Evolutionary conservation across 1,140 invertebrate genomes (phyloP), one percentile per base, ranked within the genome.

Genomic region (Drosophila tropicalis): DNA sequence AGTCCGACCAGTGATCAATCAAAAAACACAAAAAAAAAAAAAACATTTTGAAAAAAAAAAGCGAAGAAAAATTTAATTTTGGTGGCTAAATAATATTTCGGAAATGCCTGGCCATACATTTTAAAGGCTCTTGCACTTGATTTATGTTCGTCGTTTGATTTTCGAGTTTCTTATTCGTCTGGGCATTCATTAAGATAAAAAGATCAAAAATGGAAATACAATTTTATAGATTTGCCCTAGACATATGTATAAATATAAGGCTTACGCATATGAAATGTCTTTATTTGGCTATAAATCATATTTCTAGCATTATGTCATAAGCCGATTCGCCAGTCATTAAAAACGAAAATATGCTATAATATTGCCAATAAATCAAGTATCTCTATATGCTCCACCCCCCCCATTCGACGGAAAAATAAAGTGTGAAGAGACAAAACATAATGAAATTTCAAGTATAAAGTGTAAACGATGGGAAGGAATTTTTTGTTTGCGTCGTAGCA

Each of bases 261-360:
- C 84, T 86, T 86, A 68, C 76, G 83, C 68, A 56, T 78, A 22
- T 5, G 44, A 57, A 65, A 57, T 47, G 61, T 36, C 51, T 64
- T 71, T 76, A 51, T 76, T 15, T 55, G n/a, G n/a, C 67, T 40
- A 86, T 87, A 76, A 86, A 87, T 87, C 82, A 86, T 39, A 57
- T 55, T 15, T 76, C 74, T 58, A 57, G 54, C 55, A 87, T 86
- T 86, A 87, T 86, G 76, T 86, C 82, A 86, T 86, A 86, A 86
- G 82, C 82, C 83, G 82, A 86, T 86, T 86, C 79, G 72, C 19
- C 40, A 72, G 79, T 87, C 84, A 87, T 87, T 82, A 87, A 77
- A 64, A 57, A 54, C 55, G 57, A 70, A 69, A 19, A 56, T 54
- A 40, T 51, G 62, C 72, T 78, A 74, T 75, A 73, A 72, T 78